These are phyloP conservation scores for Babylonia areolata DNA, from an alignment of 1,140 invertebrate genomes.

Conservation along the genomic window DNA sequence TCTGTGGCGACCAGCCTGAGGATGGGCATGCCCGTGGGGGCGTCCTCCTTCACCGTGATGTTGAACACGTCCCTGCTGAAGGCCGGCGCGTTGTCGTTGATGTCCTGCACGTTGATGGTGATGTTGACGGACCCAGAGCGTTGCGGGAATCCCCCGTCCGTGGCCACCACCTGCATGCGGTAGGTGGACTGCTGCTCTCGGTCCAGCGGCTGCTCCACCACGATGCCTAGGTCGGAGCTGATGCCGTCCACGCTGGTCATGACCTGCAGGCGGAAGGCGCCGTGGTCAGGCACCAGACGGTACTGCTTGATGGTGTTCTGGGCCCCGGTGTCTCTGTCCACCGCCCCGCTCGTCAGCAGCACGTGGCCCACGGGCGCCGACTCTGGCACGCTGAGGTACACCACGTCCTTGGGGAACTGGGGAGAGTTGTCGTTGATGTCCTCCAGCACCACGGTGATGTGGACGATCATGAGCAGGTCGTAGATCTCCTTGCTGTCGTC, in stretches of 20 bases:
- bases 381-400: constrained; percentile 75
- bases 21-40: constrained; percentile 82
- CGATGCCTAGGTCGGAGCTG: constrained; percentile 61
- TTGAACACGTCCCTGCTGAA: constrained; percentile 80
- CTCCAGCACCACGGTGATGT: constrained; percentile 64
- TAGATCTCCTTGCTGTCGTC: constrained; percentile 46
- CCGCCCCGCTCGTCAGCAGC: constrained; percentile 79
- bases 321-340: constrained; percentile 80
- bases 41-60: constrained; percentile 89
- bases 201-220: constrained; percentile 80
- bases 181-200: constrained; percentile 94
- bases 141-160: constrained; percentile 92
- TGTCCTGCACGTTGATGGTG: constrained; percentile 93
- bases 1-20: constrained; percentile 90
- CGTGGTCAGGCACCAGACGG: constrained; percentile 62
- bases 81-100: constrained; percentile 96
- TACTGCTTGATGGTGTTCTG: constrained; percentile 68
- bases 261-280: constrained; percentile 63
- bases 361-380: constrained; percentile 78
- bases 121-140: constrained; percentile 93
- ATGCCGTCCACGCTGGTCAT: constrained; percentile 55
- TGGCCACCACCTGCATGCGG: constrained; percentile 88
- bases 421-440: constrained; percentile 95
- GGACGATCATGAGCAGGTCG: constrained; percentile 66
- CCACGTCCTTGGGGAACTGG: constrained; percentile 78